phyloP scores from a whole-genome alignment of 2,888 invertebrate species.

The Imbricaverruca yamaguchii region DNA sequence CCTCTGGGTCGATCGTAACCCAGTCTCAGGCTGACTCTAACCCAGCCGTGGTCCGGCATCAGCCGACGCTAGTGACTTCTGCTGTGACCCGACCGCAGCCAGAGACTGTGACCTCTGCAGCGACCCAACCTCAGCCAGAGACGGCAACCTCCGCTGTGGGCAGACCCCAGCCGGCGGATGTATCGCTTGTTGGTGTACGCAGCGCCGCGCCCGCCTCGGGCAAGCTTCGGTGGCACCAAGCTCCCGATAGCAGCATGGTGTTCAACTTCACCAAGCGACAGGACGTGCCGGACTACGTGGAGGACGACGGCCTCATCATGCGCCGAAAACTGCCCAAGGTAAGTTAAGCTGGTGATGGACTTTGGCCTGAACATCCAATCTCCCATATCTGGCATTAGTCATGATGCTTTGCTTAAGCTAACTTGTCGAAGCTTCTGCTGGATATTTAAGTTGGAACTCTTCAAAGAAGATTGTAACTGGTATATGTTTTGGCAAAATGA shows the following conservation, averaged over 20 bases:
- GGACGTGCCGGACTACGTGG: constrained; percentile 84
- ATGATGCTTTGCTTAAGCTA: no score
- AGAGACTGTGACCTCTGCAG: constrained; percentile 17
- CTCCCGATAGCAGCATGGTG: constrained; percentile 52
- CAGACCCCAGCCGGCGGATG: constrained; percentile 24
- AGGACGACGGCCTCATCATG: constrained; percentile 65
- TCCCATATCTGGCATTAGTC: no score
- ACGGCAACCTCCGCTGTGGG: background rate
- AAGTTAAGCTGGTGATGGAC: constrained; percentile 3
- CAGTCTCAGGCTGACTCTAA: no score
- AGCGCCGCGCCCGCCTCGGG: constrained; percentile 7
- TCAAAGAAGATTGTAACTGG: no score
- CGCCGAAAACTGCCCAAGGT: constrained; percentile 31
- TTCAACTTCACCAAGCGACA: constrained; percentile 80
- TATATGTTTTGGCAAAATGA: no score
- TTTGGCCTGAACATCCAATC: no score
- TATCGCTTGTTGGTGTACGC: background rate
- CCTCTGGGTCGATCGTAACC: no score
- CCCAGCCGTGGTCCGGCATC: no score
- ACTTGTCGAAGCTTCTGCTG: no score
- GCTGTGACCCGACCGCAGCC: background rate
- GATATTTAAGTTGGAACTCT: no score
- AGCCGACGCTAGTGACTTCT: background rate
- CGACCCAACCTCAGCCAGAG: constrained; percentile 23
- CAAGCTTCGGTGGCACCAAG: constrained; percentile 35